phyloP scores from a whole-genome alignment of 2,113 vertebrate genomes.

The Saccopteryx leptura region DNA sequence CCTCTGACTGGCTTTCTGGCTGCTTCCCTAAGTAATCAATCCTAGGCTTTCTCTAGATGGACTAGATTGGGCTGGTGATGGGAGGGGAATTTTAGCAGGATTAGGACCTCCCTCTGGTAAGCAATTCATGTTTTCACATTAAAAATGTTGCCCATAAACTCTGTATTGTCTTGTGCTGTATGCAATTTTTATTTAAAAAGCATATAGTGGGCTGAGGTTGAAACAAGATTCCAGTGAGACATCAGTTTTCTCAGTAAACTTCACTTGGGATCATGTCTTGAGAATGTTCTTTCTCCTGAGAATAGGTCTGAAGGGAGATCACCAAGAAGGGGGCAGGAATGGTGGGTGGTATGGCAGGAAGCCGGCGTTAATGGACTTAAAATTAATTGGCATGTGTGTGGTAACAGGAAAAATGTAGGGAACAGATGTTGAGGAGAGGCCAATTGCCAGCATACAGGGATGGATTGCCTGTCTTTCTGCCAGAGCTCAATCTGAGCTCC shows the following conservation, averaged over 20 bases:
- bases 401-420: conserved; percentile 64
- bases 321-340: not conserved
- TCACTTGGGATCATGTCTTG: not conserved
- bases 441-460: conserved; percentile 39
- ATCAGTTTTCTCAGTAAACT: not conserved
- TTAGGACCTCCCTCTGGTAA: not conserved
- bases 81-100: not conserved
- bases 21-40: not conserved
- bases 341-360: conserved; percentile 51
- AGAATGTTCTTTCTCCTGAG: not conserved
- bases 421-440: conserved; percentile 68
- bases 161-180: not conserved
- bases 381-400: conserved; percentile 56
- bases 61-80: not conserved
- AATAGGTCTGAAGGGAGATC: not conserved
- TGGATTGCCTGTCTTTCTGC: conserved; percentile 59
- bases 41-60: not conserved
- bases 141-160: not conserved
- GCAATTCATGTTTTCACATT: not conserved
- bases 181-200: not conserved
- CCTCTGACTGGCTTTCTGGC: conserved; percentile 30
- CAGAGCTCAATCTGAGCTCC: not conserved
- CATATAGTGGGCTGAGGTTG: not conserved
- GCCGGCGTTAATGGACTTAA: conserved; percentile 23
- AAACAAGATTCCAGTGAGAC: not conserved